Evolutionary conservation across 2,113 vertebrate species (phyloP).

Genomic region (Dolichallabes microphthalmus): DNA sequence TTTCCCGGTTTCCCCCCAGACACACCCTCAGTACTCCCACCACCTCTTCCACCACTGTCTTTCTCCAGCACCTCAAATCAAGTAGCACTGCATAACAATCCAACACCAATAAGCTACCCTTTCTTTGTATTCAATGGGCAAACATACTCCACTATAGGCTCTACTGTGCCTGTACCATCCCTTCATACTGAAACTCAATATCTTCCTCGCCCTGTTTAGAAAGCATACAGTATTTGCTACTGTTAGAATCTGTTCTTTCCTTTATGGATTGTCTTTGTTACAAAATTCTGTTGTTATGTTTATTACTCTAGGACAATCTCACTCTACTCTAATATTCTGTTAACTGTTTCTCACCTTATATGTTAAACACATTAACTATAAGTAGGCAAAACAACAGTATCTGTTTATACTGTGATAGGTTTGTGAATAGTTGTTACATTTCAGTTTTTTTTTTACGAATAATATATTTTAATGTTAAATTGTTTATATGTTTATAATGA

Average conservation of each 20-base stretch:
- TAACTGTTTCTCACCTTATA: background rate
- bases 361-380: conserved; percentile 6
- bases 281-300: background rate
- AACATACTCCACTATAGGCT: conserved; percentile 46
- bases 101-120: conserved; percentile 44
- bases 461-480: conserved; percentile 24
- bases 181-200: conserved; percentile 29
- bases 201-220: conserved; percentile 39
- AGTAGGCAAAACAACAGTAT: conserved; percentile 8
- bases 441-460: conserved; percentile 15
- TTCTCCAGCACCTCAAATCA: conserved; percentile 30
- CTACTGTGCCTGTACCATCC: conserved; percentile 18
- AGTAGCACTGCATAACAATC: background rate
- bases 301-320: background rate
- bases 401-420: conserved; percentile 32
- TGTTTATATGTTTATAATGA: conserved; percentile 22
- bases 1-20: conserved; percentile 6
- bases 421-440: conserved; percentile 28
- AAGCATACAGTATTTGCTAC: conserved; percentile 5
- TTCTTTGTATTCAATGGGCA: conserved; percentile 53
- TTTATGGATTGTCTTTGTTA: background rate
- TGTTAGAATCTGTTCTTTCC: background rate
- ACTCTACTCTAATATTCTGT: background rate
- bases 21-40: background rate
- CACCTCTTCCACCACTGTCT: conserved; percentile 7